Evolutionary conservation across 2,888 invertebrate species (phyloP), one percentile per base, ranked within the genome.

Genomic region (Anticlea derivata): DNA sequence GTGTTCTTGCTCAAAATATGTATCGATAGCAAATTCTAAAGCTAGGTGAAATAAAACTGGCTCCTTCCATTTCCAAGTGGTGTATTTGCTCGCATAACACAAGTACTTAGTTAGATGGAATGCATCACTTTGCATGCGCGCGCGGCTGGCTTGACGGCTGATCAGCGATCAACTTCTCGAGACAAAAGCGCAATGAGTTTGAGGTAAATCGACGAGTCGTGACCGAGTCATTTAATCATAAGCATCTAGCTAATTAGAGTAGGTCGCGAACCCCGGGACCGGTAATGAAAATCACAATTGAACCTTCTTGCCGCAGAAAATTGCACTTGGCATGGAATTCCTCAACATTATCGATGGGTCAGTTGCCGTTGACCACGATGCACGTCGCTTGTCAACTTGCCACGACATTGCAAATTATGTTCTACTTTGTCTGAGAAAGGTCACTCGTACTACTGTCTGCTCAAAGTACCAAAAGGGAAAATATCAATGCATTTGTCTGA

Each of bases 201-300:
- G 78, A 83, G 77, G 80, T 84, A 89, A 89, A 89, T 87, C 82
- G 87, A 75, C 67, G 67, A 81, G 71, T 88, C 89, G 88, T 90
- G 89, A 88, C 83, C 72, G 68, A 70, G 75, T 78, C 78, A 80
- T 88, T 88, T 86, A 85, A 88, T 89, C 81, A 88, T 86, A 87
- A 89, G 81, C 80, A 86, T 86, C 84, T 78, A 79, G 83, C 79
- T 88, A 90, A 90, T 90, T 89, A 89, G 84, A 88, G 78, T 86
- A 83, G 86, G 85, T 86, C 83, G 83, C 80, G 83, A 86, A 84
- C 85, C 84, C 74, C 66, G 80, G 73, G 83, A 83, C 78, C 79
- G 66, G 80, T 88, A 87, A 88, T 86, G 86, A 87, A 89, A 89
- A 85, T 87, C 76, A 83, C 84, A 83, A 85, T 81, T 80, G 82